These are phyloP conservation scores for Lampris incognitus DNA, from an alignment of 2,113 vertebrate species.

Conservation along the genomic window DNA sequence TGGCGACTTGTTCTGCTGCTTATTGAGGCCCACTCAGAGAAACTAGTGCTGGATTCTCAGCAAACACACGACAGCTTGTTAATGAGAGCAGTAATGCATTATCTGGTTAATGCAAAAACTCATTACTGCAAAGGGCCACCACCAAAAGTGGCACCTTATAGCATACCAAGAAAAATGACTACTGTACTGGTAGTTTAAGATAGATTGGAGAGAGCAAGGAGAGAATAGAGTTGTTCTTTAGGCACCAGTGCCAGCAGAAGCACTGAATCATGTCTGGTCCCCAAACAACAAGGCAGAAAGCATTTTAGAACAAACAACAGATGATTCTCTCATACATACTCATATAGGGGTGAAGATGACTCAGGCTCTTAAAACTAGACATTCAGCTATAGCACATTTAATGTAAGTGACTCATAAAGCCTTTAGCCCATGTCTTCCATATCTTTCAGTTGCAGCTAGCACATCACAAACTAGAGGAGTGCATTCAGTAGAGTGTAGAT, in stretches of 20 bases:
- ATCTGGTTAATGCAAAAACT: slow-evolving; percentile 10
- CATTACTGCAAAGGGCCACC: background rate
- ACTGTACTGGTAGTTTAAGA: no score
- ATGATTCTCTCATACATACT: slow-evolving; percentile 40
- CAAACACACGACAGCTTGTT: background rate
- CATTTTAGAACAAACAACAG: slow-evolving; percentile 48
- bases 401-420: no score
- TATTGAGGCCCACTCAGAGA: background rate
- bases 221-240: slow-evolving; percentile 9
- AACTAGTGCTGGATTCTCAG: background rate
- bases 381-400: no score
- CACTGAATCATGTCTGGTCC: slow-evolving; percentile 32
- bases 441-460: no score
- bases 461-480: no score
- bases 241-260: slow-evolving; percentile 10
- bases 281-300: slow-evolving; percentile 42
- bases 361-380: no score
- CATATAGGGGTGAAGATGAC: no score
- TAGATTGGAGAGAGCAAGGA: background rate
- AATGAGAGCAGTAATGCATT: background rate
- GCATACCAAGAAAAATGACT: background rate
- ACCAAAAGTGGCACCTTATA: no score
- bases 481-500: no score
- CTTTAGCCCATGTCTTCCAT: no score
- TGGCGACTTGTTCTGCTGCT: background rate